Percentiles rank a stretch among this genome's conserved stretches.
Conservation (phyloP, 2,113 vertebrate genomes). For the Crotalus horridus region DNA sequence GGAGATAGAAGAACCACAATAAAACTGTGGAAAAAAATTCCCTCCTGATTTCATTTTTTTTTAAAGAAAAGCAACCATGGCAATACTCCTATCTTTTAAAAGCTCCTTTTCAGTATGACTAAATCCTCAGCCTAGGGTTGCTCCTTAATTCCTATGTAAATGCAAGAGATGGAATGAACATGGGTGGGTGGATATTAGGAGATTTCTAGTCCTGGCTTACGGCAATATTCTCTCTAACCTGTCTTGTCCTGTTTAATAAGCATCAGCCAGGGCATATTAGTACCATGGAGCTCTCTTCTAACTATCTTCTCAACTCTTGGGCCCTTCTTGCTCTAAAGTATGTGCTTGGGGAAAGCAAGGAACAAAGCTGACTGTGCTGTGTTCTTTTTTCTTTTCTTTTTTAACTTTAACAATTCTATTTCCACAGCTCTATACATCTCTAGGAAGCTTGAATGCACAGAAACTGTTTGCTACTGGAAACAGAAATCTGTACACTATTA, state of each 20-base stretch:
- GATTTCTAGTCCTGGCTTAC: not conserved
- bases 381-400: not conserved
- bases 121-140: not conserved
- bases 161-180: not conserved
- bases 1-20: not conserved
- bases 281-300: not conserved
- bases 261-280: not conserved
- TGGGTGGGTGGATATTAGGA: not conserved
- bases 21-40: not conserved
- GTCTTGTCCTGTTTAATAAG: not conserved
- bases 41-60: not conserved
- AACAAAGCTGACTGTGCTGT: not conserved
- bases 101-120: not conserved
- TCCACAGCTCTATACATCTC: not conserved
- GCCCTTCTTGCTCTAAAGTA: not conserved
- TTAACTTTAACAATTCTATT: not conserved
- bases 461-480: conserved; percentile 1
- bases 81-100: not conserved
- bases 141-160: not conserved
- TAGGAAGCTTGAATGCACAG: not conserved
- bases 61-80: not conserved
- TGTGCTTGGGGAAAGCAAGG: not conserved
- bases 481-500: not conserved
- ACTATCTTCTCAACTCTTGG: not conserved
- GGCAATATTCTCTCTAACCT: not conserved